A percentile compares a stretch with the other conserved stretches of the same genome.
These are phyloP conservation scores for Neoarius graeffei DNA, from an alignment of 2,113 vertebrate genomes.

Conservation along the genomic window DNA sequence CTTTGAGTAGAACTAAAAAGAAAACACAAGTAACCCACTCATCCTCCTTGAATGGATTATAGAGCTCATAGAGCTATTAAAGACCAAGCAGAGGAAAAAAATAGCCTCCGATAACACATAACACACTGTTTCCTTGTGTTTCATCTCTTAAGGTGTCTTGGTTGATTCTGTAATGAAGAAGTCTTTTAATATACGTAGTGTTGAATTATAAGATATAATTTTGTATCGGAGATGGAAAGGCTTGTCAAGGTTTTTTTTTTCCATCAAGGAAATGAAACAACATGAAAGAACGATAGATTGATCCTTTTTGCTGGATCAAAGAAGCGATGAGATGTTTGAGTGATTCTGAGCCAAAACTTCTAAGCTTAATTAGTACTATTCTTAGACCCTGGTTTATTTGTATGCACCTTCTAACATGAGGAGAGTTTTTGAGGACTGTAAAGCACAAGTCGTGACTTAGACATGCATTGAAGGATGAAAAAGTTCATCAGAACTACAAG, in stretches of 20 bases:
- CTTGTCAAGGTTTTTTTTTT: too few species aligned
- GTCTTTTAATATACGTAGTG: background rate
- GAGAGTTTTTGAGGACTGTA: background rate
- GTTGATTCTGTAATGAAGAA: background rate
- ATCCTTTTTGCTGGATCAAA: background rate
- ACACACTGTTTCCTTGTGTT: background rate
- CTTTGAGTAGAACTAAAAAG: background rate
- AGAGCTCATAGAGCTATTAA: background rate
- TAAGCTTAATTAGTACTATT: background rate
- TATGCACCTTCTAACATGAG: background rate
- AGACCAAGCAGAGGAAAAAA: background rate
- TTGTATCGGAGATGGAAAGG: background rate
- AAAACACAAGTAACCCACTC: slow-evolving; percentile 1
- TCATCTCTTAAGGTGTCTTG: background rate
- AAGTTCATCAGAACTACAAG: background rate
- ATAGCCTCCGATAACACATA: background rate
- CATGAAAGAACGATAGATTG: background rate
- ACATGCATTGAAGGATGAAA: background rate
- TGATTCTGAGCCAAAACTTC: background rate
- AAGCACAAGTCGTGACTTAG: background rate
- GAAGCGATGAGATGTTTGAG: background rate
- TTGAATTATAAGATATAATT: background rate
- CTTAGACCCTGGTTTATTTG: background rate
- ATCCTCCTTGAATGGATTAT: background rate
- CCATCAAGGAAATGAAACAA: background rate